These are phyloP conservation scores for Gymnosoma rotundatum DNA, from an alignment of 2,888 invertebrate genomes.

Conservation along the genomic window DNA sequence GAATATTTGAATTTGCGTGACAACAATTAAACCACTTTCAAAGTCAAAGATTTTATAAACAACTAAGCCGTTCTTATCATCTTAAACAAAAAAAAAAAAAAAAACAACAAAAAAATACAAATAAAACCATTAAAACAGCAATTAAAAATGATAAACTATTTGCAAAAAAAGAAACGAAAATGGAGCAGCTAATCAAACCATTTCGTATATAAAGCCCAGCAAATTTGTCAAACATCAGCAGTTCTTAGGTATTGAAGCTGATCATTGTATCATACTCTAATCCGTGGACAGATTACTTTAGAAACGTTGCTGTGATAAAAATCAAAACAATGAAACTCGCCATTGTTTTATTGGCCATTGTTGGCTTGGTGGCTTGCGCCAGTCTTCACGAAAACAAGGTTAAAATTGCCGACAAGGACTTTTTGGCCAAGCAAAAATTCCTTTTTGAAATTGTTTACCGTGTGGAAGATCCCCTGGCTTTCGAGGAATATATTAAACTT, in stretches of 20 bases:
- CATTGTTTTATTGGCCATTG: slow-evolving; percentile 71
- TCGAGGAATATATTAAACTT: slow-evolving; percentile 76
- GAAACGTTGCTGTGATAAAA: slow-evolving; percentile 24
- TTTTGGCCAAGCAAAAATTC: slow-evolving; percentile 76
- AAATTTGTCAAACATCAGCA: slow-evolving; percentile 71
- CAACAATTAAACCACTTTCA: too few relatives aligned
- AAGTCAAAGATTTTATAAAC: too few relatives aligned
- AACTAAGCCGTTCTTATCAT: too few relatives aligned
- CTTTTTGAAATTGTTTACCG: slow-evolving; percentile 75
- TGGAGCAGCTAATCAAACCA: too few relatives aligned
- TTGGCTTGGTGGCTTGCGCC: slow-evolving; percentile 69
- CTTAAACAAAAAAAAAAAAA: too few relatives aligned
- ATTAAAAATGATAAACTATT: too few relatives aligned
- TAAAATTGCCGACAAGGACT: slow-evolving; percentile 74
- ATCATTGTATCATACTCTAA: slow-evolving; percentile 70
- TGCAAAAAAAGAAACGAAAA: too few relatives aligned
- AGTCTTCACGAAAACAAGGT: background rate
- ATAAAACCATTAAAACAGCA: too few relatives aligned
- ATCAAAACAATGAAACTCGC: slow-evolving; percentile 71
- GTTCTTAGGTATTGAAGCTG: slow-evolving; percentile 77
- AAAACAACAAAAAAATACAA: too few relatives aligned
- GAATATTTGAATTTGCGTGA: too few relatives aligned
- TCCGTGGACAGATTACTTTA: slow-evolving; percentile 74
- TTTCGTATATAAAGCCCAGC: too few relatives aligned
- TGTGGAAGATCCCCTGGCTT: slow-evolving; percentile 73